Percentiles rank a stretch among this genome's conserved stretches.
Conservation (phyloP, 2,888 invertebrate species). For the Drosophila quinaria region DNA sequence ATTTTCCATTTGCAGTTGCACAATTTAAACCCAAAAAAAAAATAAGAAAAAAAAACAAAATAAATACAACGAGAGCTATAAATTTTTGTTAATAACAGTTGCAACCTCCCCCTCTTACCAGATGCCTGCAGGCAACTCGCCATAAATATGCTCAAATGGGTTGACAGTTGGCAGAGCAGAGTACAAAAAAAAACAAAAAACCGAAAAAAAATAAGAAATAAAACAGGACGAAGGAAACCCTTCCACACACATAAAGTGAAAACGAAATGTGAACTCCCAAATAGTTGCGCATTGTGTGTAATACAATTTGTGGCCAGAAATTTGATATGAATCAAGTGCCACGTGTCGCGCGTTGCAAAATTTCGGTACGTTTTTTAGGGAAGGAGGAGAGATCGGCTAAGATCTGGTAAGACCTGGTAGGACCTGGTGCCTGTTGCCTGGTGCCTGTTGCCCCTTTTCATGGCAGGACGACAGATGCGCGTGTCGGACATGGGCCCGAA, state of each 20-base stretch:
- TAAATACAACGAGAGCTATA: conserved; percentile 51
- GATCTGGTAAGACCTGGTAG: conserved; percentile 1
- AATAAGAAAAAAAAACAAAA: too few species aligned
- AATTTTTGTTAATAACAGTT: conserved; percentile 77
- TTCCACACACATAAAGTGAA: conserved; percentile 49
- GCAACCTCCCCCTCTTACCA: conserved; percentile 44
- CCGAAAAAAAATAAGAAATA: background rate
- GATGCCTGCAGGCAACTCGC: conserved; percentile 60
- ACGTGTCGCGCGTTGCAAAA: conserved; percentile 77
- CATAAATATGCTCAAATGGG: conserved; percentile 74
- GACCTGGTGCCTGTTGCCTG: conserved; percentile 4
- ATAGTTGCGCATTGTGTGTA: conserved; percentile 63
- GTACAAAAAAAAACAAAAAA: conserved; percentile 16
- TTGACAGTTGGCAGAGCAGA: conserved; percentile 71
- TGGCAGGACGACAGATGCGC: conserved; percentile 72
- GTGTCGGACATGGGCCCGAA: conserved; percentile 56
- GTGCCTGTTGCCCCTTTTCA: conserved; percentile 9
- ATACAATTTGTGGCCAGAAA: conserved; percentile 74
- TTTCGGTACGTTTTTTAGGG: conserved; percentile 21
- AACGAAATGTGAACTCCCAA: conserved; percentile 70
- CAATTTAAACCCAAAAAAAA: conserved; percentile 22
- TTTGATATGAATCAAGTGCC: conserved; percentile 84
- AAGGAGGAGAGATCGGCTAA: conserved; percentile 7
- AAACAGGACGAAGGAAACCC: conserved; percentile 47
- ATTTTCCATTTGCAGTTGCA: conserved; percentile 20